These are phyloP conservation scores for Mnemiopsis leidyi DNA, from an alignment of 37 sponge, comb jelly and placozoan genomes.

Conservation along the genomic window DNA sequence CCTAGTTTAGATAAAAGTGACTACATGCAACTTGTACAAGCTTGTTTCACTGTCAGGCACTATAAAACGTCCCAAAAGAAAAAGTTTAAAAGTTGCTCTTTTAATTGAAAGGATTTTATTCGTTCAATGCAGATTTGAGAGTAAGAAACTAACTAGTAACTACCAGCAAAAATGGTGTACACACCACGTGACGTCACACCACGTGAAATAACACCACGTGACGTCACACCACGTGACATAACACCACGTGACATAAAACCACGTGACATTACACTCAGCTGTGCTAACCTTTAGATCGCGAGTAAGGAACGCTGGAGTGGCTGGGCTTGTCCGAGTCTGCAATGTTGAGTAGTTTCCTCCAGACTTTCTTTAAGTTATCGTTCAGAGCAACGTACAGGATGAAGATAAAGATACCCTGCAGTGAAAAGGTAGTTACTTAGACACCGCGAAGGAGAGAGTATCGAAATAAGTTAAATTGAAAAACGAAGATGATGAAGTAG, in stretches of 20 bases:
- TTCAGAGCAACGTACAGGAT: slow-evolving; percentile 40
- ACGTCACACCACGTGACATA: not conserved
- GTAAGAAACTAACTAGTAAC: not conserved
- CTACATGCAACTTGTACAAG: not conserved
- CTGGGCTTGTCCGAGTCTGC: slow-evolving; percentile 9
- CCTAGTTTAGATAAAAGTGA: not conserved
- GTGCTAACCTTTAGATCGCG: slow-evolving; percentile 21
- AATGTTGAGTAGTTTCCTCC: slow-evolving; percentile 39
- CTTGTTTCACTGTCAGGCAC: not conserved
- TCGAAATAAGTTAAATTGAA: too few species aligned
- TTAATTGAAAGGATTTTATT: too few species aligned
- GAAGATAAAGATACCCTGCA: slow-evolving; percentile 59
- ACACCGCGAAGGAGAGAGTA: not conserved
- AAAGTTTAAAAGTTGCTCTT: too few species aligned
- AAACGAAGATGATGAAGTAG: too few species aligned
- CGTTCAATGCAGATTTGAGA: not conserved
- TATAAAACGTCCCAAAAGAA: not conserved
- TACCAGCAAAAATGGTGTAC: not conserved
- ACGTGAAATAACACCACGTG: not conserved
- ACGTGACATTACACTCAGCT: too few species aligned
- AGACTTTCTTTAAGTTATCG: slow-evolving; percentile 48
- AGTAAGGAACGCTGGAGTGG: slow-evolving; percentile 51
- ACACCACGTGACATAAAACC: not conserved
- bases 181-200: not conserved
- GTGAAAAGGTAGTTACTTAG: too few species aligned